Percentiles rank a stretch among this genome's conserved stretches.
phyloP scores from a whole-genome alignment of 2,797 vertebrate species.

The Melanotaenia trifasciata region DNA sequence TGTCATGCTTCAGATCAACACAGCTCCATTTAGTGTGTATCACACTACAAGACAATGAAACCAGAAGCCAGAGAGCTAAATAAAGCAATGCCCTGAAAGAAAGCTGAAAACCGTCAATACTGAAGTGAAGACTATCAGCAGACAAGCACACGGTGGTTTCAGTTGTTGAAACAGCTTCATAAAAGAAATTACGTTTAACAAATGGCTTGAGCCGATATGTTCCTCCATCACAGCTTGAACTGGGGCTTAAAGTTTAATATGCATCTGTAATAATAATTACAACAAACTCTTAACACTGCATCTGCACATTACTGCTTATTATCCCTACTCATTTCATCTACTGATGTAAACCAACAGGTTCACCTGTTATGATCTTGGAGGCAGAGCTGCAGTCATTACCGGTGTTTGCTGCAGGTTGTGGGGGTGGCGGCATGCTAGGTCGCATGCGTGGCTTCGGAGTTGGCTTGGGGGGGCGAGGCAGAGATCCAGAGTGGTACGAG shows the following conservation, averaged over 20 bases:
- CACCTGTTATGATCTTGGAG: conserved; percentile 94
- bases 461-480: conserved; percentile 88
- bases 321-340: neutral
- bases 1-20: conserved; percentile 80
- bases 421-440: conserved; percentile 91
- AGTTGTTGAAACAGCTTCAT: conserved; percentile 10
- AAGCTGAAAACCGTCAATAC: conserved; percentile 51
- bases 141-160: conserved; percentile 37
- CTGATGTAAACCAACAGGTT: conserved; percentile 20
- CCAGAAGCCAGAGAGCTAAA: conserved; percentile 59
- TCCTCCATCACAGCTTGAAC: conserved; percentile 1
- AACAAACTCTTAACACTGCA: neutral
- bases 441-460: conserved; percentile 90
- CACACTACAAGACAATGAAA: conserved; percentile 54
- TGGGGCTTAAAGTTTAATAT: neutral
- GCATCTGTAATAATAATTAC: neutral
- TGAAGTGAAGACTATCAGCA: conserved; percentile 37
- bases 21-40: conserved; percentile 58
- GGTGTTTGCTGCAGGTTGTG: conserved; percentile 81
- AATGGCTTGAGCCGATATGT: neutral
- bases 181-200: conserved; percentile 13
- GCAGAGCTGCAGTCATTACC: conserved; percentile 77
- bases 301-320: neutral
- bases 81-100: conserved; percentile 30
- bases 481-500: conserved; percentile 78